Evolutionary conservation across 2,113 vertebrate genomes (phyloP).

Genomic region (Anas platyrhynchos): DNA sequence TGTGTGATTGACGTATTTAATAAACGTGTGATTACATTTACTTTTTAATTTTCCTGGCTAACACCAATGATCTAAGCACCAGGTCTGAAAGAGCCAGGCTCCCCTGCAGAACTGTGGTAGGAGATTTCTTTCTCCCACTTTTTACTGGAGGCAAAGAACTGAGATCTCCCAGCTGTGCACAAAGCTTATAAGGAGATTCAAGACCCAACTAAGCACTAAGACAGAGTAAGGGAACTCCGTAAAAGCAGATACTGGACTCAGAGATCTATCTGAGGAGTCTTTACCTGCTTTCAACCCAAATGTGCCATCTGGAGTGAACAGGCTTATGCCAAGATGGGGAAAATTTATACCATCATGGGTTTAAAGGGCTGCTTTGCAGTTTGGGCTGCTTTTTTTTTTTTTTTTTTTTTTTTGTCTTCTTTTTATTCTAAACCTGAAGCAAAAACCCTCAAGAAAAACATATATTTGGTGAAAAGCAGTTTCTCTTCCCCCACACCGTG

Average conservation of each 20-base stretch:
- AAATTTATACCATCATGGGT: conserved; percentile 4
- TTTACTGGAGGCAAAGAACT: neutral
- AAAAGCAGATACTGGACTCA: neutral
- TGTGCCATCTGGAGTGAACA: conserved; percentile 39
- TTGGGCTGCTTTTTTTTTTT: neutral
- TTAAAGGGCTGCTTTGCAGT: conserved; percentile 23
- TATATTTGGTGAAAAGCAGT: conserved; percentile 35
- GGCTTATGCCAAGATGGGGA: neutral
- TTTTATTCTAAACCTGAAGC: neutral
- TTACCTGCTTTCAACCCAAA: conserved; percentile 32
- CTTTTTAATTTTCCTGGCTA: conserved; percentile 8
- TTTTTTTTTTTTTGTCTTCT: no score
- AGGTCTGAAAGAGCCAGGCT: neutral
- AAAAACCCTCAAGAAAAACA: conserved; percentile 12
- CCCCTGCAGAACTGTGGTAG: neutral
- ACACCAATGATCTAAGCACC: neutral
- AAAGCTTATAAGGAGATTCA: neutral
- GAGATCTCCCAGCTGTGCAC: neutral
- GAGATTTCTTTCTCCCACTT: neutral
- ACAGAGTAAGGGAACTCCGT: neutral
- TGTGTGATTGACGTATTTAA: neutral
- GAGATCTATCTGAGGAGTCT: neutral
- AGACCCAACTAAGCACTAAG: neutral
- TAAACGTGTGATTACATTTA: neutral
- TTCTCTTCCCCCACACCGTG: neutral